These are phyloP conservation scores for Larimichthys crocea DNA, from an alignment of 2,113 vertebrate species.

Conservation along the genomic window DNA sequence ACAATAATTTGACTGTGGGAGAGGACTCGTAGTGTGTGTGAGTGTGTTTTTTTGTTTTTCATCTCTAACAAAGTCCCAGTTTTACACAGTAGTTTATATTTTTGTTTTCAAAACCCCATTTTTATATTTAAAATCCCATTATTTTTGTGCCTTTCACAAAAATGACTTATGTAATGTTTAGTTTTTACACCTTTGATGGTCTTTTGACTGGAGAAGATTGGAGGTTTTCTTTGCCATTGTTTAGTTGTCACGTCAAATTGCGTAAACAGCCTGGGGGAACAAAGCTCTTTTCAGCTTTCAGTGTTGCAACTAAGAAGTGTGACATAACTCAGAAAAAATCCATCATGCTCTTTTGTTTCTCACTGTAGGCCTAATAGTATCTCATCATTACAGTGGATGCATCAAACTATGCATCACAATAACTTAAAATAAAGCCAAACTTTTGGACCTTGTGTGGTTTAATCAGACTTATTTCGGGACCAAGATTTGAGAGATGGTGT, in stretches of 20 bases:
- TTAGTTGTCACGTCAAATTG: slow-evolving; percentile 36
- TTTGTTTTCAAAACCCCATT: not conserved
- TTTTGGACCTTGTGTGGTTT: not conserved
- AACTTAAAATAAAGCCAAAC: too few relatives aligned
- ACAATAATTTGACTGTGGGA: not conserved
- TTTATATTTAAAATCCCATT: not conserved
- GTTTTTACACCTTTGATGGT: slow-evolving; percentile 2
- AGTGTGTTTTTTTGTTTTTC: not conserved
- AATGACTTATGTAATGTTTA: not conserved
- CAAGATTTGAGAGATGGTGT: not conserved
- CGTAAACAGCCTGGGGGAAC: slow-evolving; percentile 40
- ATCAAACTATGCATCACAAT: not conserved
- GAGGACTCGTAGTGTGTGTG: not conserved
- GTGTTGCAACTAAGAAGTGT: slow-evolving; percentile 32
- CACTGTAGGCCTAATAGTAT: not conserved
- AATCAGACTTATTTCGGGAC: not conserved
- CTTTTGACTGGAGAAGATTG: not conserved
- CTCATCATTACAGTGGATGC: slow-evolving; percentile 7
- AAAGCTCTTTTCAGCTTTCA: slow-evolving; percentile 15
- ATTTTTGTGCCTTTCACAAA: not conserved
- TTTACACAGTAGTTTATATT: not conserved
- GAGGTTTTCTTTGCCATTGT: slow-evolving; percentile 8
- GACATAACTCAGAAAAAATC: slow-evolving; percentile 25
- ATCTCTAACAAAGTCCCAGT: not conserved
- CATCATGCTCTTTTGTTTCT: not conserved